These are phyloP conservation scores for Mormyrus iriodes DNA, from an alignment of 2,113 vertebrate species.

Conservation along the genomic window DNA sequence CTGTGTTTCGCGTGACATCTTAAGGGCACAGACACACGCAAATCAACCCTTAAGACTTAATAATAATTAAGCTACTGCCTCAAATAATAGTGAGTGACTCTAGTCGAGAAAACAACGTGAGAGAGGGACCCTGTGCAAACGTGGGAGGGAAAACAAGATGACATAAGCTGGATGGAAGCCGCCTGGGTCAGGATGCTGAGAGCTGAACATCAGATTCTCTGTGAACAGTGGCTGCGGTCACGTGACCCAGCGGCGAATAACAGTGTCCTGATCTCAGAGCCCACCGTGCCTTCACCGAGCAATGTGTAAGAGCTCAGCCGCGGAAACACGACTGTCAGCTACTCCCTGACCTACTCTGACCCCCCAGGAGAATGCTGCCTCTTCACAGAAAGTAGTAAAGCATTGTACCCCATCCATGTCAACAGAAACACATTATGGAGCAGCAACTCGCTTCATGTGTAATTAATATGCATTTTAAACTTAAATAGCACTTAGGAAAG, in stretches of 20 bases:
- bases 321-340: neutral
- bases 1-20: neutral
- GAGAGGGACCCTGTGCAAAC: neutral
- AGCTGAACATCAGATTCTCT: neutral
- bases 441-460: neutral
- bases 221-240: neutral
- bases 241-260: neutral
- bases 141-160: neutral
- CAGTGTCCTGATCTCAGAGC: neutral
- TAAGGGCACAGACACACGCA: neutral
- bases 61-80: neutral
- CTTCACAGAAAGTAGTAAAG: neutral
- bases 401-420: neutral
- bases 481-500: neutral
- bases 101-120: neutral
- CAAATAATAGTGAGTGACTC: neutral
- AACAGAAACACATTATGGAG: neutral
- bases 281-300: neutral
- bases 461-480: neutral
- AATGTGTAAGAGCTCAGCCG: no score
- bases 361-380: neutral
- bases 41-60: neutral
- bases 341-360: neutral
- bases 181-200: neutral
- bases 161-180: neutral